These are phyloP conservation scores for Drosophila elegans DNA, from an alignment of 1,140 invertebrate species.

Conservation along the genomic window DNA sequence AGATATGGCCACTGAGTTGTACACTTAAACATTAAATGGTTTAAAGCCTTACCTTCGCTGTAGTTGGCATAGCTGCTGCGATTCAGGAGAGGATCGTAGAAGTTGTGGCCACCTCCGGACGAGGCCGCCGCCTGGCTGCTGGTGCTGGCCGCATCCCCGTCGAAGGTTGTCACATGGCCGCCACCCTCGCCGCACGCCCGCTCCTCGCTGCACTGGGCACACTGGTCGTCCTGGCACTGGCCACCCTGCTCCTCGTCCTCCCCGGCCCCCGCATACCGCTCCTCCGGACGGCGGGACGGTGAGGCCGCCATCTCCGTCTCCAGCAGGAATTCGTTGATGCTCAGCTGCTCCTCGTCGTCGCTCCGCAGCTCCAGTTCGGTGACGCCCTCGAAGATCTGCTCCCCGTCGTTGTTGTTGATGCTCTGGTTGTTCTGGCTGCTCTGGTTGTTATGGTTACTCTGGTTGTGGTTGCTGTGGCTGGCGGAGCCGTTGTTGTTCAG, in stretches of 20 bases:
- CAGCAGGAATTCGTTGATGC: slow-evolving; percentile 72
- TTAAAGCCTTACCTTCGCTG: slow-evolving; percentile 30
- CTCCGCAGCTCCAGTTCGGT: slow-evolving; percentile 60
- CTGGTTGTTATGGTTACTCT: slow-evolving; percentile 12
- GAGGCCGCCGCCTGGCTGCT: slow-evolving; percentile 58
- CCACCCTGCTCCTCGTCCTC: slow-evolving; percentile 24
- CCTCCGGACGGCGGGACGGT: slow-evolving; percentile 30
- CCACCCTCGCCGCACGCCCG: slow-evolving; percentile 6
- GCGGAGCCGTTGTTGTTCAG: slow-evolving; percentile 42
- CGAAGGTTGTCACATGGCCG: slow-evolving; percentile 25
- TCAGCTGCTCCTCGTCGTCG: slow-evolving; percentile 62
- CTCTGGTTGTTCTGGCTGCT: slow-evolving; percentile 14
- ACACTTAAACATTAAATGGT: too few relatives aligned
- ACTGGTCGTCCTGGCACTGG: slow-evolving; percentile 61
- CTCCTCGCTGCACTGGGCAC: slow-evolving; percentile 60
- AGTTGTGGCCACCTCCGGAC: slow-evolving; percentile 38
- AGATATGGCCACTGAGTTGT: too few relatives aligned
- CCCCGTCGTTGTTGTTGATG: slow-evolving; percentile 45
- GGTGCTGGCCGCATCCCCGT: slow-evolving; percentile 65
- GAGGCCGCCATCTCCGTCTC: slow-evolving; percentile 69
- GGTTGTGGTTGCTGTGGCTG: slow-evolving; percentile 15
- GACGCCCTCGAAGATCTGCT: slow-evolving; percentile 56
- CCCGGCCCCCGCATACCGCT: slow-evolving; percentile 25
- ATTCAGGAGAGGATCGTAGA: slow-evolving; percentile 71
- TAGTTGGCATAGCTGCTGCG: slow-evolving; percentile 57